Evolutionary conservation across 2,113 vertebrate species (phyloP).

Genomic region (Gadus chalcogrammus): DNA sequence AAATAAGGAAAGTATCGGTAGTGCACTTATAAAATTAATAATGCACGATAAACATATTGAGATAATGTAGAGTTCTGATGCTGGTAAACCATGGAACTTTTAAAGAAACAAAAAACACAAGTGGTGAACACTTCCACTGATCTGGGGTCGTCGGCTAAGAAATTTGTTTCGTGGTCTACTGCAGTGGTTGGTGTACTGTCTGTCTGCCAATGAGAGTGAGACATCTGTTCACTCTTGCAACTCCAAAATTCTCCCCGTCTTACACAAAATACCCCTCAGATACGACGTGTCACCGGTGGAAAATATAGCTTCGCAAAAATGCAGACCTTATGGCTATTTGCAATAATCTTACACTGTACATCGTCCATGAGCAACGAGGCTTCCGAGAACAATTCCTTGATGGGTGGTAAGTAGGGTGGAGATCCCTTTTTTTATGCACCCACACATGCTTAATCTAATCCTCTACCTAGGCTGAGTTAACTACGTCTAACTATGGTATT

Average conservation of each 20-base stretch:
- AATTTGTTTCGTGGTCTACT: constrained; percentile 70
- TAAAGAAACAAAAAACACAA: too few relatives aligned
- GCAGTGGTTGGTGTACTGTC: constrained; percentile 61
- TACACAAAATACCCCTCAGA: constrained; percentile 23
- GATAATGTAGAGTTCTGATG: too few relatives aligned
- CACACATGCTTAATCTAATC: constrained; percentile 2
- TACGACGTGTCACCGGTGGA: background rate
- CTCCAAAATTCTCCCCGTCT: constrained; percentile 62
- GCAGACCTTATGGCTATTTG: constrained; percentile 38
- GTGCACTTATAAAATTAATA: too few relatives aligned
- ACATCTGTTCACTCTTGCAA: constrained; percentile 84
- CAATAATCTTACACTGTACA: constrained; percentile 41
- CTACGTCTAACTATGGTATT: too few relatives aligned
- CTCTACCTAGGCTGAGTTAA: too few relatives aligned
- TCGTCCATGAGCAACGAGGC: constrained; percentile 57
- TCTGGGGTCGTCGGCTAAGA: constrained; percentile 22
- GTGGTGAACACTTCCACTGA: constrained; percentile 16
- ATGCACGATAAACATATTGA: too few relatives aligned
- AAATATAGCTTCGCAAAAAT: constrained; percentile 40
- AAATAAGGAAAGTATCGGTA: too few relatives aligned
- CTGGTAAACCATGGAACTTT: too few relatives aligned
- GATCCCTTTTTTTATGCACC: background rate
- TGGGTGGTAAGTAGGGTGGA: constrained; percentile 67
- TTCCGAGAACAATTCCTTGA: constrained; percentile 79
- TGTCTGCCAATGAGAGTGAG: constrained; percentile 65